phyloP scores from a whole-genome alignment of 2,113 vertebrate species.

The Sorex fumeus region DNA sequence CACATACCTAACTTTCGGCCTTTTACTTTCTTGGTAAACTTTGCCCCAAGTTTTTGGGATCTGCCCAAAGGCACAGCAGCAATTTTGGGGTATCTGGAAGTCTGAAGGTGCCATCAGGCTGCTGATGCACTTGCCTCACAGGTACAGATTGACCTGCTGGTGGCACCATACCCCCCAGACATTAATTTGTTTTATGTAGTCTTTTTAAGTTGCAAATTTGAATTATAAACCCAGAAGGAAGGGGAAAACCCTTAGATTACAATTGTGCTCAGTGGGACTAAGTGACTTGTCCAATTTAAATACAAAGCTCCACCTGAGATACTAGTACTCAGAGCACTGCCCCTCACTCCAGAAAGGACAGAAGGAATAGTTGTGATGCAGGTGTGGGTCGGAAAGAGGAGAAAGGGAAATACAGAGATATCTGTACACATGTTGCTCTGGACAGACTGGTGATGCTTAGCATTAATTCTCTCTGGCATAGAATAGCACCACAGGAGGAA shows the following conservation, averaged over 20 bases:
- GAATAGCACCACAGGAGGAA: accelerated
- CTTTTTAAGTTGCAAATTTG: background rate
- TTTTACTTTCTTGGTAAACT: too few relatives aligned
- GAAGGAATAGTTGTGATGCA: background rate
- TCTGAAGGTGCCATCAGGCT: too few relatives aligned
- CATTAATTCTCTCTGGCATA: background rate
- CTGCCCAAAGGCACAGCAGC: too few relatives aligned
- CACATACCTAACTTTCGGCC: too few relatives aligned
- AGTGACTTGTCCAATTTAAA: background rate
- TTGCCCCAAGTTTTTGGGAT: too few relatives aligned
- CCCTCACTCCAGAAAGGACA: background rate
- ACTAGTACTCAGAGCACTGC: background rate
- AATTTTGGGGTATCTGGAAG: too few relatives aligned
- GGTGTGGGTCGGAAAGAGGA: background rate
- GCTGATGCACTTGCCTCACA: too few relatives aligned
- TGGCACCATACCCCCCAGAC: too few relatives aligned
- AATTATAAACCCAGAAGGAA: background rate
- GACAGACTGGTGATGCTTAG: background rate
- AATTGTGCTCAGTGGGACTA: background rate
- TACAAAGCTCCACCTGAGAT: background rate
- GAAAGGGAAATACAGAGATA: background rate
- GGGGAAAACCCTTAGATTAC: background rate
- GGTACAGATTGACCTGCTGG: too few relatives aligned
- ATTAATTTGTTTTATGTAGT: background rate
- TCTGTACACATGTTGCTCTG: background rate